Percentiles rank a stretch among this genome's conserved stretches.
Evolutionary conservation across 1,140 invertebrate species (phyloP).

Genomic region (Pseudomyrmex concolor): DNA sequence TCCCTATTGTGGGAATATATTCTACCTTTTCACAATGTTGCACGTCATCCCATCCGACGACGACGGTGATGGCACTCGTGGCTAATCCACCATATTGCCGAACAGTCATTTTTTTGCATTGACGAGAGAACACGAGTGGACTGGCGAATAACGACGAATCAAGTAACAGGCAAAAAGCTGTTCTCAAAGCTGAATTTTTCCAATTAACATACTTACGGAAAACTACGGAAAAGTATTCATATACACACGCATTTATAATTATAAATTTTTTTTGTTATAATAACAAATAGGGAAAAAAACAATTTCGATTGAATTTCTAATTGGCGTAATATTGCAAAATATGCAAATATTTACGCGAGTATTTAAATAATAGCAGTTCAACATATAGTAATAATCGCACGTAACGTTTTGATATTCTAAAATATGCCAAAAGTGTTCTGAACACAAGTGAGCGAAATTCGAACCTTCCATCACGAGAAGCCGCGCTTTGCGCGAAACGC

Average conservation of each 20-base stretch:
- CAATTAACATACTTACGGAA: no score
- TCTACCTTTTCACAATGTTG: slow-evolving; percentile 28
- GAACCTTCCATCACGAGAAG: slow-evolving; percentile 44
- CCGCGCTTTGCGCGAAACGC: slow-evolving; percentile 46
- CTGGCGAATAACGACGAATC: neutral
- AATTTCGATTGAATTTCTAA: no score
- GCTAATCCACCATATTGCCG: slow-evolving; percentile 12
- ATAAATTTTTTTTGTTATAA: no score
- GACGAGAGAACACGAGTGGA: no score
- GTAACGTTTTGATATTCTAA: neutral
- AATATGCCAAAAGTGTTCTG: slow-evolving; percentile 18
- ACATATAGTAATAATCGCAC: no score
- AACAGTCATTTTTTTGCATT: neutral
- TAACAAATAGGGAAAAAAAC: no score
- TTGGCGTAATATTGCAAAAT: no score
- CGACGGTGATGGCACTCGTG: slow-evolving; percentile 14
- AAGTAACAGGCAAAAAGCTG: neutral
- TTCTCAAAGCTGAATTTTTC: no score
- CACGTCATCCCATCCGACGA: slow-evolving; percentile 3
- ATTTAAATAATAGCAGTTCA: no score
- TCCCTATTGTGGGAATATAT: slow-evolving; percentile 30
- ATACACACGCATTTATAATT: no score
- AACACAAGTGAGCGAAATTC: slow-evolving; percentile 48
- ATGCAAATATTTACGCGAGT: no score
- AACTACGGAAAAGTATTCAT: no score